Base-by-base conservation (phyloP, 2,888 invertebrate species). In the Standfussiana lucernea region DNA sequence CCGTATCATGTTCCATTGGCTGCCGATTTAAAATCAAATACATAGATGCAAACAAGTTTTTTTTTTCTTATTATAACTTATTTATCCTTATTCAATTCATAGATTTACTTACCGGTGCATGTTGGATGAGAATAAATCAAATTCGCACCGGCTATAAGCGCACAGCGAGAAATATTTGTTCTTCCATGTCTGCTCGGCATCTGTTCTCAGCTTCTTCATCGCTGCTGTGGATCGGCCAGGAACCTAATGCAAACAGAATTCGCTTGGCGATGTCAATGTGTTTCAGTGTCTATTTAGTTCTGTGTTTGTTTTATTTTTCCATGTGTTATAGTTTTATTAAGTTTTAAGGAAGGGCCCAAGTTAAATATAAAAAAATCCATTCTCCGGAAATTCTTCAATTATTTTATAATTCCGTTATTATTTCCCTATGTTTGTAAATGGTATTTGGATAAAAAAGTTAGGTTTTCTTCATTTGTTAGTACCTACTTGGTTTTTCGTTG, bases 141-240 rank as follows among this genome's bases (percentile, higher is more conserved):
- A 90, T 91, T 94, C 93, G 94, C 94, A 89, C 82, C 75, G 77
- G 93, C 92, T 86, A 73, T 74, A 72, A 65, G 71, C 92, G 93
- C 93, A 89, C 78, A 94, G 93, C 92, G 75, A 67, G 45, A 71
- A 69, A 72, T 62, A 69, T 45, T 68, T 74, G 24, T 74, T 77
- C 42, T 67, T 74, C 72, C 64, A 64, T 32, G 56, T 66, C 2
- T 35, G 42, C 59, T 72, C 42, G 68, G 72, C 62, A 53, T 67
- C 21, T 50, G n/a, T 70, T 59, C 65, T 76, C 71, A 50, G 69
- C 32, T 75, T 67, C 72, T 85, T 81, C 78, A 74, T 69, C 13
- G 65, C 45, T 66, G 40, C 71, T 82, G 68, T 67, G 40, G 40
- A 40, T 72, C 37, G 59, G 28, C 11, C 47, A 72, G 76, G 61